phyloP scores from a whole-genome alignment of 2,797 vertebrate species.

The Furcifer pardalis region DNA sequence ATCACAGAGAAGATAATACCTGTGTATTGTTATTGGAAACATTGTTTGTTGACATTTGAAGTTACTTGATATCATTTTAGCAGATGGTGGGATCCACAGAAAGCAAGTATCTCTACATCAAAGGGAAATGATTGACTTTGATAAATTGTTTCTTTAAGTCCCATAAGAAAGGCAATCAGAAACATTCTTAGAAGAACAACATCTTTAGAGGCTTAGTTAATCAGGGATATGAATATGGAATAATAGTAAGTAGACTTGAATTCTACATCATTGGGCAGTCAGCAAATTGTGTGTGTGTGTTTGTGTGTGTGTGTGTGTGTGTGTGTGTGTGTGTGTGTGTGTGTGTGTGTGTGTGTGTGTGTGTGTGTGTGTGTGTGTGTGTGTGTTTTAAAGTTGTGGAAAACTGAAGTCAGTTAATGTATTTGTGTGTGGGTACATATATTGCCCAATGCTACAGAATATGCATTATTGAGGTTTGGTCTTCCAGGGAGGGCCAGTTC shows the following conservation, averaged over 20 bases:
- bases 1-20: background rate
- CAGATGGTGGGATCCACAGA: conserved; percentile 38
- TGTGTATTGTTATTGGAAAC: background rate
- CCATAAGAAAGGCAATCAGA: conserved; percentile 54
- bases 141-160: conserved; percentile 49
- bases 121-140: conserved; percentile 39
- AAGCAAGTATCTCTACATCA: conserved; percentile 38
- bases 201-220: conserved; percentile 45
- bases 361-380: background rate
- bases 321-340: background rate
- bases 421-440: background rate
- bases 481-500: too few relatives aligned
- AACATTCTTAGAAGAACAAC: conserved; percentile 54
- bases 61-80: rapidly evolving
- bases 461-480: background rate
- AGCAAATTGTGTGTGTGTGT: background rate
- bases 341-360: background rate
- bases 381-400: conserved; percentile 38
- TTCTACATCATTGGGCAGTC: conserved; percentile 53
- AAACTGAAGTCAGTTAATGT: conserved; percentile 53
- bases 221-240: conserved; percentile 47
- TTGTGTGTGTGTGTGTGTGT: background rate
- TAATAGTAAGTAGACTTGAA: conserved; percentile 52
- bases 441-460: background rate
- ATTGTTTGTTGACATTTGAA: background rate